Evolutionary conservation across 2,113 vertebrate species (phyloP).

Genomic region (Loxodonta africana): DNA sequence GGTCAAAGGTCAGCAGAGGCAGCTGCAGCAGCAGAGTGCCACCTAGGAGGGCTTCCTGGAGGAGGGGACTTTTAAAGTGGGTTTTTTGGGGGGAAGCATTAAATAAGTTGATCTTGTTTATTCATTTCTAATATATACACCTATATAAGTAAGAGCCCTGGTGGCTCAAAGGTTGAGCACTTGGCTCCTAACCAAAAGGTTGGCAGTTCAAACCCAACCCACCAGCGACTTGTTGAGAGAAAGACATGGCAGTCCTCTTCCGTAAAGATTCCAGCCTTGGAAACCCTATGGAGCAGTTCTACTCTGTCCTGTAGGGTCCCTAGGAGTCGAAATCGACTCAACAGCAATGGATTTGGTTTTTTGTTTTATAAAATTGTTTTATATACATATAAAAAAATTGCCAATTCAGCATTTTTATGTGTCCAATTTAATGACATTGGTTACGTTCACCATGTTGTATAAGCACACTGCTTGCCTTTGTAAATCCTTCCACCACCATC

Average conservation of each 20-base stretch:
- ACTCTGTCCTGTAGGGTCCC: no score
- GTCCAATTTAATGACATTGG: background rate
- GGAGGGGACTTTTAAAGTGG: background rate
- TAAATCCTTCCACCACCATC: background rate
- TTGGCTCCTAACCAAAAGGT: no score
- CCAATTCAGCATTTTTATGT: background rate
- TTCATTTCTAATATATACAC: background rate
- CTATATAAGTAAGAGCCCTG: background rate
- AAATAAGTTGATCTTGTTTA: no score
- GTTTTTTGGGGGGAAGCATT: no score
- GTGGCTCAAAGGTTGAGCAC: background rate
- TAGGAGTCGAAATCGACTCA: no score
- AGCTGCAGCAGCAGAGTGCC: background rate
- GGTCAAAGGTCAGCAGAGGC: slow-evolving; percentile 93
- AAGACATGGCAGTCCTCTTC: background rate
- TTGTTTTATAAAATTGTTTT: no score
- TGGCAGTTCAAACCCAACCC: no score
- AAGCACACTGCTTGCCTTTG: no score
- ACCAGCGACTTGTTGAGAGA: background rate
- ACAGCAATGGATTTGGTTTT: no score
- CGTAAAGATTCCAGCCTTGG: background rate
- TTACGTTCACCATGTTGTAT: background rate
- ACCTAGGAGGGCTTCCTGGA: background rate
- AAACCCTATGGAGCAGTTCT: no score
- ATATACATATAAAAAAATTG: background rate